Evolutionary conservation across 37 sponge, comb jelly and placozoan species (phyloP).

Genomic region (Axinella damicornis): DNA sequence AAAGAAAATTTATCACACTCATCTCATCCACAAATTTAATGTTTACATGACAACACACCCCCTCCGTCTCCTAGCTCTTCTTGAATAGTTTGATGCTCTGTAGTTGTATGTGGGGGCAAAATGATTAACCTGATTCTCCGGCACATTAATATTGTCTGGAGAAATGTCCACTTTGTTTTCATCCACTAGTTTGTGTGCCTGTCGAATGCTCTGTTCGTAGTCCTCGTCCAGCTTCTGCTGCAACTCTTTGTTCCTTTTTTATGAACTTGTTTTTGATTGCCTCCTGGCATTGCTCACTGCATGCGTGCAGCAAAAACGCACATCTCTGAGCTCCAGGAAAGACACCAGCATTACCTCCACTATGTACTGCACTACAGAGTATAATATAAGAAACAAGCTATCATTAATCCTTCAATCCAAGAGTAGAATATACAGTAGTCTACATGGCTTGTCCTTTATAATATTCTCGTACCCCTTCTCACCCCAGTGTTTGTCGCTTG

Average conservation of each 20-base stretch:
- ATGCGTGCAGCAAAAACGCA: conserved; percentile 48
- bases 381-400: not conserved
- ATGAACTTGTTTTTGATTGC: not conserved
- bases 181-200: conserved; percentile 33
- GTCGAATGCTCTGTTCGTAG: conserved; percentile 57
- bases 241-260: conserved; percentile 12
- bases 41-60: too few relatives aligned
- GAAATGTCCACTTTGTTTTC: not conserved
- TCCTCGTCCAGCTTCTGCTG: conserved; percentile 46
- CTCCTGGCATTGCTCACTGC: conserved; percentile 48
- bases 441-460: too few relatives aligned
- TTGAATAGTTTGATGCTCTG: not conserved
- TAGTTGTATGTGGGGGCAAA: not conserved
- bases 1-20: too few relatives aligned
- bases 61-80: too few relatives aligned
- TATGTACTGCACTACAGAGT: not conserved
- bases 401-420: too few relatives aligned
- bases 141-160: not conserved
- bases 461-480: too few relatives aligned
- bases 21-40: too few relatives aligned
- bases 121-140: not conserved
- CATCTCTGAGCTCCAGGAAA: conserved; percentile 31
- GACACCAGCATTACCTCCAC: conserved; percentile 29
- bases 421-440: not conserved
- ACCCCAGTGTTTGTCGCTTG: too few relatives aligned